A percentile compares a stretch with the other conserved stretches of the same genome.
Conservation (phyloP, 2,113 vertebrate genomes). For the Taxidea taxus region DNA sequence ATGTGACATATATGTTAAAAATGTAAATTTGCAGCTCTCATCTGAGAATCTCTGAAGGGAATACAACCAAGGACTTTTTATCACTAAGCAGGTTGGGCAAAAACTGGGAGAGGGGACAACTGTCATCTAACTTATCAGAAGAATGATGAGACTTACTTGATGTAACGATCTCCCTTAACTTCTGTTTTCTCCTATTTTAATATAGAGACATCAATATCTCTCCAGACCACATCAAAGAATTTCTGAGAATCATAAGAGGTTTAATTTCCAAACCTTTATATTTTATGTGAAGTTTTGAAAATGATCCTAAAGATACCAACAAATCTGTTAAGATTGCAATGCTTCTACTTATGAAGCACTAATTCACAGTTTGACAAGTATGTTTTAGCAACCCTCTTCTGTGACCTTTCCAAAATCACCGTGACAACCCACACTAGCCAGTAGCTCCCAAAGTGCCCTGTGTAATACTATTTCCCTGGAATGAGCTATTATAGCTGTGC, state of each 20-base stretch:
- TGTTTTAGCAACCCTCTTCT: not conserved
- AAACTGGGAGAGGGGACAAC: not conserved
- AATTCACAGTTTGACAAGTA: slow-evolving; percentile 1
- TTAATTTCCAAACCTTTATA: not conserved
- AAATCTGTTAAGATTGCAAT: not conserved
- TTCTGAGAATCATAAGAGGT: not conserved
- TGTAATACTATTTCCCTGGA: not conserved
- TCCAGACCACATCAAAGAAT: not conserved
- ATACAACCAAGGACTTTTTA: not conserved
- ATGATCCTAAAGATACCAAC: not conserved
- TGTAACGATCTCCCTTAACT: not conserved
- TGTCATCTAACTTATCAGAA: not conserved
- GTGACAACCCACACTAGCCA: not conserved
- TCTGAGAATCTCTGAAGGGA: not conserved
- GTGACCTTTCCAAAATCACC: not conserved
- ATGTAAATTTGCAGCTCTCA: not conserved
- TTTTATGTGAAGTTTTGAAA: slow-evolving; percentile 22
- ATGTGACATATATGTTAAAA: slow-evolving; percentile 16
- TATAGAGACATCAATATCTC: not conserved
- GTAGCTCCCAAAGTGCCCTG: not conserved
- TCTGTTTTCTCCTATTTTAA: slow-evolving; percentile 19
- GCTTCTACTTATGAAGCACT: not conserved
- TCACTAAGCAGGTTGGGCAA: not conserved
- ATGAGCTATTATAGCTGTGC: not conserved
- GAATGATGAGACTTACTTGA: not conserved